These are phyloP conservation scores for Iselma pallidipennis DNA, from an alignment of 2,888 invertebrate genomes.

Conservation along the genomic window DNA sequence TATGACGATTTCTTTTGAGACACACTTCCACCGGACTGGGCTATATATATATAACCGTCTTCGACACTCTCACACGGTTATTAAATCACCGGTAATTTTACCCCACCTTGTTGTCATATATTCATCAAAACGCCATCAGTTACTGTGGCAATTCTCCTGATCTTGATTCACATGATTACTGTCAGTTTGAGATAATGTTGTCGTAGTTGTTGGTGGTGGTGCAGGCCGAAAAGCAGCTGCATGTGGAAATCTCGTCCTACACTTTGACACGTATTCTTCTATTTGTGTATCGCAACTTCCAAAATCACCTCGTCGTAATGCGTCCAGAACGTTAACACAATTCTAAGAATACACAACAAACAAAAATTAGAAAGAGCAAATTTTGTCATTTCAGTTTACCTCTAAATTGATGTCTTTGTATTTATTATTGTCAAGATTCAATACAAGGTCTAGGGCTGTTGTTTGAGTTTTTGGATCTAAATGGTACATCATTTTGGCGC, in stretches of 20 bases:
- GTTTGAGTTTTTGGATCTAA: slow-evolving; percentile 70
- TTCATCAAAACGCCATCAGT: slow-evolving; percentile 44
- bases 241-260: slow-evolving; percentile 76
- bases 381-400: slow-evolving; percentile 46
- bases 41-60: too few relatives aligned
- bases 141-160: slow-evolving; percentile 49
- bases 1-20: slow-evolving; percentile 21
- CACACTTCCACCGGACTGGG: slow-evolving; percentile 21
- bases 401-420: slow-evolving; percentile 59
- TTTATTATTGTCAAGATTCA: slow-evolving; percentile 61
- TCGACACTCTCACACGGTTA: slow-evolving; percentile 28
- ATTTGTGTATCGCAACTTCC: slow-evolving; percentile 72
- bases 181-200: slow-evolving; percentile 29
- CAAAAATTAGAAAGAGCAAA: neutral
- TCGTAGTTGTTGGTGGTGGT: slow-evolving; percentile 42
- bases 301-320: slow-evolving; percentile 78
- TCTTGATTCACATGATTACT: slow-evolving; percentile 46
- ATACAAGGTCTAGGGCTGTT: slow-evolving; percentile 66
- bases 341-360: slow-evolving; percentile 61
- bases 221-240: slow-evolving; percentile 71
- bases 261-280: slow-evolving; percentile 71
- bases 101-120: slow-evolving; percentile 18
- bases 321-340: slow-evolving; percentile 78
- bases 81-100: slow-evolving; percentile 34
- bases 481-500: slow-evolving; percentile 77